These are phyloP conservation scores for Ormyrus thymus DNA, from an alignment of 2,888 invertebrate genomes.

Conservation along the genomic window DNA sequence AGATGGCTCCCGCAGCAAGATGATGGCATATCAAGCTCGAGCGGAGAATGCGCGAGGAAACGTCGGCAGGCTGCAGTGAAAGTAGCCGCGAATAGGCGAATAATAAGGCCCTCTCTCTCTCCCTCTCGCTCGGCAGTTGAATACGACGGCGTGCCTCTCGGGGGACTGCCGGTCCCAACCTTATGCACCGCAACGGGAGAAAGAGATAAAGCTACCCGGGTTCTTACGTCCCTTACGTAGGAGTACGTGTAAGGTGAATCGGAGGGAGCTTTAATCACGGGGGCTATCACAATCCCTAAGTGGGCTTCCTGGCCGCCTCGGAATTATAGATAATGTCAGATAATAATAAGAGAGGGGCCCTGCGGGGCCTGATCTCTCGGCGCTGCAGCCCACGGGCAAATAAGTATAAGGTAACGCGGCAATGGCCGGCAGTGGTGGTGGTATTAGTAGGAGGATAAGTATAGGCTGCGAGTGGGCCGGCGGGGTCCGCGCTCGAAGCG, in stretches of 20 bases:
- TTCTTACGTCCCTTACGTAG: not conserved
- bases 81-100: conserved; percentile 39
- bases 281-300: conserved; percentile 75
- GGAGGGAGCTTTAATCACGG: conserved; percentile 72
- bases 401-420: conserved; percentile 72
- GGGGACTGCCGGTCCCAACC: not conserved
- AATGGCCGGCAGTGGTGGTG: conserved; percentile 65
- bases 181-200: too few species aligned
- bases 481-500: conserved; percentile 62
- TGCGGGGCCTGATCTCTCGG: conserved; percentile 60
- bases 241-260: conserved; percentile 31
- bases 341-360: conserved; percentile 73
- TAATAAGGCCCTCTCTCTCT: not conserved
- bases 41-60: not conserved
- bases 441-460: conserved; percentile 74
- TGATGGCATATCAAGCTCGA: not conserved
- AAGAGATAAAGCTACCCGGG: too few species aligned
- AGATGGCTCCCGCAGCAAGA: conserved; percentile 25
- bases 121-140: not conserved
- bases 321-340: conserved; percentile 75
- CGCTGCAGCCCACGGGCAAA: conserved; percentile 65
- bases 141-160: not conserved
- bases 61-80: conserved; percentile 1
- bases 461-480: conserved; percentile 69
- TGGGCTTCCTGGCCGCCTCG: conserved; percentile 74